phyloP scores from a whole-genome alignment of 2,888 invertebrate species.

The Amblyteles armatorius region DNA sequence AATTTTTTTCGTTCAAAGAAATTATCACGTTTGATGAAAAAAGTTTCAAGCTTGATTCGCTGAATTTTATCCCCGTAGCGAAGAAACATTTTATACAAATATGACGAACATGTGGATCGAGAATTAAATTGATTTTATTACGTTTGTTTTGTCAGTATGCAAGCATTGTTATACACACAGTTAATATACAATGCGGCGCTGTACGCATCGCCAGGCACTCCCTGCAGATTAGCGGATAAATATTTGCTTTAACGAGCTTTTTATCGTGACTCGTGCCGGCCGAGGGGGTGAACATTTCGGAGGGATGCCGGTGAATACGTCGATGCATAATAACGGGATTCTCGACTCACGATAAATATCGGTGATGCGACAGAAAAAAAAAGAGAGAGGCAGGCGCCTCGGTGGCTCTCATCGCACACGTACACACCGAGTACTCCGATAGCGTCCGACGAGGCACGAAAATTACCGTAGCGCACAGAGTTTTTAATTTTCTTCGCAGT shows the following conservation, averaged over 20 bases:
- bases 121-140: no score
- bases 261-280: conserved; percentile 17
- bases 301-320: conserved; percentile 38
- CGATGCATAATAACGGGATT: conserved; percentile 47
- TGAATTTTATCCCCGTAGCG: no score
- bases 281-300: background rate
- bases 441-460: background rate
- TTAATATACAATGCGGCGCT: background rate
- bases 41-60: no score
- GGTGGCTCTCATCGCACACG: no score
- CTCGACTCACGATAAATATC: conserved; percentile 47
- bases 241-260: conserved; percentile 65
- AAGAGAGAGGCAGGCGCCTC: background rate
- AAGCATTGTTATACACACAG: background rate
- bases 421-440: conserved; percentile 12
- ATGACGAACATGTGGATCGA: no score
- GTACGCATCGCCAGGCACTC: conserved; percentile 14
- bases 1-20: no score
- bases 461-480: background rate
- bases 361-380: conserved; percentile 22
- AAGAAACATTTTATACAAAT: no score
- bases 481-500: background rate
- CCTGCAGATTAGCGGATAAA: conserved; percentile 54
- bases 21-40: no score
- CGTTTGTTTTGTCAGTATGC: background rate